A percentile compares a stretch with the other conserved stretches of the same genome.
These are phyloP conservation scores for Eilema caniola DNA, from an alignment of 2,888 invertebrate species.

Conservation along the genomic window DNA sequence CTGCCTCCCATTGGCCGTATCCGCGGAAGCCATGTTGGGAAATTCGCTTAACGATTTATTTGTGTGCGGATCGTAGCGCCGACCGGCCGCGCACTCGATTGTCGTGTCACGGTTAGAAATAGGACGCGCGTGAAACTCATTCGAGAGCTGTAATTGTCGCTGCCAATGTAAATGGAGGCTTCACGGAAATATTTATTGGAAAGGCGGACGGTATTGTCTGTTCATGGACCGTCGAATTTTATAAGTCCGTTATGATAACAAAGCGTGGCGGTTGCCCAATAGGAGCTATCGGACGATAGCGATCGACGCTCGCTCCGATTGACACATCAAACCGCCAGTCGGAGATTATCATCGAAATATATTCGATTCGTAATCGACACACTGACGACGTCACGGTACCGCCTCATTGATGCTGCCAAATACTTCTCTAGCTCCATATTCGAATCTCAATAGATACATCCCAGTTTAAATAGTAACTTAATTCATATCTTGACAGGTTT, in stretches of 20 bases:
- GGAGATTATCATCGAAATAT: conserved; percentile 80
- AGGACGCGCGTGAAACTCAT: conserved; percentile 63
- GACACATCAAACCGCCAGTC: conserved; percentile 83
- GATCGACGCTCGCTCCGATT: conserved; percentile 77
- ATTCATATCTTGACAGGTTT: conserved; percentile 32
- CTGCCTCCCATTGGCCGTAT: conserved; percentile 66
- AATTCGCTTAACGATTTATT: conserved; percentile 82
- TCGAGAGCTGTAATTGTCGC: conserved; percentile 59
- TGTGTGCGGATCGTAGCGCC: conserved; percentile 69
- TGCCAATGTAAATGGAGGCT: conserved; percentile 53
- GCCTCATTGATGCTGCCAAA: conserved; percentile 59
- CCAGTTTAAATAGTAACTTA: conserved; percentile 38
- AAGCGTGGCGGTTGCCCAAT: conserved; percentile 83
- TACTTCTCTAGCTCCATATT: conserved; percentile 26
- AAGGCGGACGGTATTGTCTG: conserved; percentile 64
- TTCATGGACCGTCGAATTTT: conserved; percentile 74
- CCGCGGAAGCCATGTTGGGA: conserved; percentile 82
- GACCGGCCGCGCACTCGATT: conserved; percentile 63
- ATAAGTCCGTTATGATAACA: conserved; percentile 82
- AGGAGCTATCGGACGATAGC: conserved; percentile 79
- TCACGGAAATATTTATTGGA: conserved; percentile 59
- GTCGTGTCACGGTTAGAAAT: conserved; percentile 63
- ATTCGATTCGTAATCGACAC: conserved; percentile 79
- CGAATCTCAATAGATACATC: conserved; percentile 33
- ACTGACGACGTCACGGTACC: conserved; percentile 74